Conservation (phyloP, 2,888 invertebrate species). For the Diachrysia chrysitis region DNA sequence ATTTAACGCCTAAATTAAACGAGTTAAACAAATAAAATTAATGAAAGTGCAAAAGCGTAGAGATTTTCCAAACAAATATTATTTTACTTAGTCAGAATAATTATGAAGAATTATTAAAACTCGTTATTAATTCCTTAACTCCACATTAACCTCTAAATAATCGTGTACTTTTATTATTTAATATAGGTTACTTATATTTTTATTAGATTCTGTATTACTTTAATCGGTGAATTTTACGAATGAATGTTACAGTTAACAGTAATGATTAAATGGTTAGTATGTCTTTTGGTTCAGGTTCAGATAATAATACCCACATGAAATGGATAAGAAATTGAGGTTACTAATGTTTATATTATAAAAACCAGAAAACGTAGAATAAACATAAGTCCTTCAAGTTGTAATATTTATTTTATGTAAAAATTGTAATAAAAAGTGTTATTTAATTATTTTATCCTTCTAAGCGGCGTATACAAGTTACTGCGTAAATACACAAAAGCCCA, state of each 20-base stretch:
- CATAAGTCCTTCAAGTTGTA: background rate
- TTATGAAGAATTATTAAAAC: conserved; percentile 56
- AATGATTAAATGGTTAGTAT: too few relatives aligned
- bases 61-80: conserved; percentile 74
- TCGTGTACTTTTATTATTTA: conserved; percentile 7
- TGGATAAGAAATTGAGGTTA: too few relatives aligned
- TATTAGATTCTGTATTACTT: background rate
- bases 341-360: background rate
- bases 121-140: conserved; percentile 22
- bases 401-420: background rate
- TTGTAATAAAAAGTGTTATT: background rate
- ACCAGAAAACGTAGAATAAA: background rate
- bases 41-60: conserved; percentile 76
- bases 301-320: background rate
- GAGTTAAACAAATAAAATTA: conserved; percentile 81
- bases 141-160: conserved; percentile 31
- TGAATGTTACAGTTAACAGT: background rate
- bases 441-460: conserved; percentile 4
- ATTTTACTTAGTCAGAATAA: conserved; percentile 64
- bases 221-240: background rate
- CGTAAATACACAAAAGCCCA: conserved; percentile 48
- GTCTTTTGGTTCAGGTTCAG: too few relatives aligned
- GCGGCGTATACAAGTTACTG: conserved; percentile 19
- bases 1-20: conserved; percentile 79
- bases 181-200: background rate